Base-by-base conservation (phyloP, 2,888 invertebrate species). In the Polymixis flavicincta region DNA sequence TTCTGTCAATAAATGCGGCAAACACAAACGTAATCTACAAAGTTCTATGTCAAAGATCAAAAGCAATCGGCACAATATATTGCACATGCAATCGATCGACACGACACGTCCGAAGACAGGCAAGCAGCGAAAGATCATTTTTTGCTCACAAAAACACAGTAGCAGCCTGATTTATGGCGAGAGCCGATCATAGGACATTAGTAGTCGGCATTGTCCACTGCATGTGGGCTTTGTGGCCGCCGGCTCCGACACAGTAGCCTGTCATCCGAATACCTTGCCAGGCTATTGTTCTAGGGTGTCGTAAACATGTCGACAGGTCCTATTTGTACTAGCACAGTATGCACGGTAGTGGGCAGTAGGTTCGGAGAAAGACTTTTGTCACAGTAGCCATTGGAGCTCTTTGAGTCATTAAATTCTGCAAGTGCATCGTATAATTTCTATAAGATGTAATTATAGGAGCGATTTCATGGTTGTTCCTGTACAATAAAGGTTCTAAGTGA, bases 251-350 rank as follows among this genome's bases (percentile, higher is more conserved):
- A 91, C 94, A 84, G 87, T 85, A 87, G 85, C 85, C 76, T 84
- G 82, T 82, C 69, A 74, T 72, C 83, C 68, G 67, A 76, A 74
- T 82, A 71, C 80, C 76, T 75, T 74, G 84, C 69, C 71, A 61
- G 68, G 28, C 73, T 84, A 91, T 96, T 96, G 96, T 96, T 96
- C 95, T 95, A 91, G 79, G 63, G 80, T 78, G 90, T 93, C 92
- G 92, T 94, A 95, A 95, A 95, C 92, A 94, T 95, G 95, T 96
- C 95, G 94, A 95, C 96, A 96, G 94, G 95, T 96, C 93, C 87
- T 90, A 86, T 92, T 89, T 89, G 87, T 88, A 87, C 82, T 77
- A 64, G 68, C 86, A 80, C 84, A 85, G 86, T 86, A 80, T 81
- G 88, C 69, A 89, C 90, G 88, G 92, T 92, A 93, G 92, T 92